These are phyloP conservation scores for Genyomyrus donnyi DNA, from an alignment of 2,113 vertebrate genomes.

Conservation along the genomic window DNA sequence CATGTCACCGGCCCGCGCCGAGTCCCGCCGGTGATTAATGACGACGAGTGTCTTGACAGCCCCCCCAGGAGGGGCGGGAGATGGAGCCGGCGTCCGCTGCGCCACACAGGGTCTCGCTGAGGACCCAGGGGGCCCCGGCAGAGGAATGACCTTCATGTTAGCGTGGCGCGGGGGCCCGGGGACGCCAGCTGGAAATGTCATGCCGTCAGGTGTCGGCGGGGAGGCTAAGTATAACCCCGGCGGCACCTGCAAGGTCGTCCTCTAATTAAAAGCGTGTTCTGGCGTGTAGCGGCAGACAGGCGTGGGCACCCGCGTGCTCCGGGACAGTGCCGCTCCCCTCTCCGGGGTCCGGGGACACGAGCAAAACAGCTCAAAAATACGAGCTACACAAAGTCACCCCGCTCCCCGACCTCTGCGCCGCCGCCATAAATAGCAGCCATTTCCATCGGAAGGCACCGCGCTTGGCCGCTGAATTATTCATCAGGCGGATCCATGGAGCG, in stretches of 20 bases:
- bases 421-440: constrained; percentile 60
- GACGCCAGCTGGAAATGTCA: constrained; percentile 72
- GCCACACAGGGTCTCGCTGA: neutral
- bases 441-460: constrained; percentile 59
- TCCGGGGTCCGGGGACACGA: neutral
- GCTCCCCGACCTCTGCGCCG: constrained; percentile 56
- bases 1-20: constrained; percentile 59
- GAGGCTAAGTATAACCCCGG: constrained; percentile 65
- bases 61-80: constrained; percentile 28
- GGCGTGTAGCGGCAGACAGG: constrained; percentile 66
- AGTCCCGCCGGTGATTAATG: constrained; percentile 59
- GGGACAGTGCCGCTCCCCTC: neutral
- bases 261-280: constrained; percentile 71
- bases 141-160: constrained; percentile 50
- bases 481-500: constrained; percentile 36
- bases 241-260: constrained; percentile 70
- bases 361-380: constrained; percentile 9
- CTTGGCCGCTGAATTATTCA: constrained; percentile 60
- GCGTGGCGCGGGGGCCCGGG: constrained; percentile 47
- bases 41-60: constrained; percentile 41
- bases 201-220: constrained; percentile 60
- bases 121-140: neutral
- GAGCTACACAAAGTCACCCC: constrained; percentile 51
- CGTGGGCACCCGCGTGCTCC: constrained; percentile 44
- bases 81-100: neutral